phyloP scores from a whole-genome alignment of 2,797 vertebrate species.

The Epinephelus coioides region DNA sequence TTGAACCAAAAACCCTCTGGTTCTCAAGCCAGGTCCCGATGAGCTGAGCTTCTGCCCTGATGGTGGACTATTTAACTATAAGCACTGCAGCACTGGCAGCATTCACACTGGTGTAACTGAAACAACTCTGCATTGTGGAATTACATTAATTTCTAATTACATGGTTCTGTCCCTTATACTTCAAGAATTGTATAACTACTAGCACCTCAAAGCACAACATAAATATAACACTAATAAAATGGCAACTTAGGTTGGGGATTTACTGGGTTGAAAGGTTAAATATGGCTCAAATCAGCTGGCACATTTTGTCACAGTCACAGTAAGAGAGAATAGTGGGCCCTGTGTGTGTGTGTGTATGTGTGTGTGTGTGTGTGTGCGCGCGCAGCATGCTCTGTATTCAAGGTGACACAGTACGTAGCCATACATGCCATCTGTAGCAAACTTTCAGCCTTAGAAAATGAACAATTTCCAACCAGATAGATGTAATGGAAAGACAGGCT shows the following conservation, averaged over 20 bases:
- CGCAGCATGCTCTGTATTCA: neutral
- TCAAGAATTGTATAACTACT: neutral
- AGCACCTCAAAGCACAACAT: neutral
- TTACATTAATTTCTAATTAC: neutral
- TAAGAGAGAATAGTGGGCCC: neutral
- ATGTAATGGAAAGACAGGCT: neutral
- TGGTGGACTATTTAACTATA: no score
- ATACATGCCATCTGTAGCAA: neutral
- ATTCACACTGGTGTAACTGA: neutral
- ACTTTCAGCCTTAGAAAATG: neutral
- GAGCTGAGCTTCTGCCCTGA: no score
- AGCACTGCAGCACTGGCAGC: neutral
- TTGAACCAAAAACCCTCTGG: no score
- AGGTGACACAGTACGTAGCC: constrained; percentile 14
- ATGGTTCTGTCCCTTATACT: neutral
- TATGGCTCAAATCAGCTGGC: constrained; percentile 5
- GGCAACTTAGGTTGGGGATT: neutral
- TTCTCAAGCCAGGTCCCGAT: no score
- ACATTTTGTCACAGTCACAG: constrained; percentile 9
- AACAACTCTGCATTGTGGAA: neutral
- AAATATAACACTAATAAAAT: neutral
- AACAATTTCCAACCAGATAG: neutral
- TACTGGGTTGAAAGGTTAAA: neutral
- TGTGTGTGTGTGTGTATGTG: neutral
- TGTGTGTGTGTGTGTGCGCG: no score